Conservation (phyloP, 2,113 vertebrate species). For the Callionymus lyra region DNA sequence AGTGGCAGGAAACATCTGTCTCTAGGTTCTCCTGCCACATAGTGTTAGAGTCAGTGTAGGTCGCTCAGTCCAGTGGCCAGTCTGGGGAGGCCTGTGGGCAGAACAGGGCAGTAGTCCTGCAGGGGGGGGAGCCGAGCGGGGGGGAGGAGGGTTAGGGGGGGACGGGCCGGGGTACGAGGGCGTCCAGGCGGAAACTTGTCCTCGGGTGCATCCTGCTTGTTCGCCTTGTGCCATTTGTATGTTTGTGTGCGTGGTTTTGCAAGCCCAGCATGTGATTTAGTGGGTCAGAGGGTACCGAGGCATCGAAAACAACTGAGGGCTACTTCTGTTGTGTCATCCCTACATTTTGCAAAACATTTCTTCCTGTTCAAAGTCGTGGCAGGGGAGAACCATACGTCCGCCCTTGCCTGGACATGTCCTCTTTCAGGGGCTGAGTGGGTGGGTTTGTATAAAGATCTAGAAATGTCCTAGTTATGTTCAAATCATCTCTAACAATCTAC, state of each 20-base stretch:
- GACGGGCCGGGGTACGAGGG: slow-evolving; percentile 28
- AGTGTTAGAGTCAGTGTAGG: slow-evolving; percentile 55
- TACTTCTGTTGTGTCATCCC: slow-evolving; percentile 22
- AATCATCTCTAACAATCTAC: no score
- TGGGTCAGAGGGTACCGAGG: slow-evolving; percentile 40
- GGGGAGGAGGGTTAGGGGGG: slow-evolving; percentile 25
- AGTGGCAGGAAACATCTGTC: slow-evolving; percentile 80
- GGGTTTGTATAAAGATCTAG: no score
- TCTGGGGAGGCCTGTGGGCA: slow-evolving; percentile 35
- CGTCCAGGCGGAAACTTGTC: slow-evolving; percentile 52
- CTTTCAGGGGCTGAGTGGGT: slow-evolving; percentile 1
- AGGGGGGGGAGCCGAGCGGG: slow-evolving; percentile 38
- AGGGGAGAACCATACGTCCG: no score
- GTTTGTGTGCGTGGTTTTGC: slow-evolving; percentile 17
- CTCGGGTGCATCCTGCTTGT: slow-evolving; percentile 48
- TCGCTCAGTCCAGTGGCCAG: slow-evolving; percentile 48
- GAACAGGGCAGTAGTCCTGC: slow-evolving; percentile 12
- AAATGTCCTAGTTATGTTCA: no score
- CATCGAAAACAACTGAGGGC: slow-evolving; percentile 42
- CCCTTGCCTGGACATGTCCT: slow-evolving; percentile 20
- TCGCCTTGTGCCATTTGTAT: slow-evolving; percentile 42
- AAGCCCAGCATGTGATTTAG: slow-evolving; percentile 21
- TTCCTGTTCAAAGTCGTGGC: no score
- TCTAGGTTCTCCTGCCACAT: slow-evolving; percentile 57
- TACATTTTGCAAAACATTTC: slow-evolving; percentile 31